A percentile compares a stretch with the other conserved stretches of the same genome.
Evolutionary conservation across 2,888 invertebrate genomes (phyloP).

Genomic region (Mesorhabditis sp.): DNA sequence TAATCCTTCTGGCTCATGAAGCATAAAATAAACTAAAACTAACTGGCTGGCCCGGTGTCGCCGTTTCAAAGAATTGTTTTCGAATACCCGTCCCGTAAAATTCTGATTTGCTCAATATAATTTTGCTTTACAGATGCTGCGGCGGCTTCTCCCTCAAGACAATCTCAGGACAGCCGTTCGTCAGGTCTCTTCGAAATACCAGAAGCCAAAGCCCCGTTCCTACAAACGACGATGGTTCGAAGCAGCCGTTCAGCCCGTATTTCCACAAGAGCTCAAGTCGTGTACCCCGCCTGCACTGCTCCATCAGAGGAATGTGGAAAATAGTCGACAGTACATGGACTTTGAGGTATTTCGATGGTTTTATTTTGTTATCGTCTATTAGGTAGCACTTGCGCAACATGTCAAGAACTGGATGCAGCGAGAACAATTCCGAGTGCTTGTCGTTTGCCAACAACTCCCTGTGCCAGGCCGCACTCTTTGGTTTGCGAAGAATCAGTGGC

Average conservation of each 20-base stretch:
- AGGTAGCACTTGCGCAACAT: conserved; percentile 41
- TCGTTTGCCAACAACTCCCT: conserved; percentile 49
- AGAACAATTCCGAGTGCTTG: conserved; percentile 47
- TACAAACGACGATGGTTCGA: conserved; percentile 47
- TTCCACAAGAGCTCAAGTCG: conserved; percentile 28
- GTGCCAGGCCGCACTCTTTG: conserved; percentile 45
- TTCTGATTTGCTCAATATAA: too few species aligned
- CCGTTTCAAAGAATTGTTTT: too few species aligned
- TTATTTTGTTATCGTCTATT: too few species aligned
- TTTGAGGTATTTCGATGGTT: conserved; percentile 25
- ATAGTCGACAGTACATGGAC: conserved; percentile 38
- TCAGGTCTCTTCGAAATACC: conserved; percentile 50
- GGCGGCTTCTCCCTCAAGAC: too few species aligned
- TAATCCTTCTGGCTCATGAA: too few species aligned
- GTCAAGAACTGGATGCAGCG: conserved; percentile 44
- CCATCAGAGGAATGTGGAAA: conserved; percentile 17
- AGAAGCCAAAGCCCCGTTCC: conserved; percentile 44
- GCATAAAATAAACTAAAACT: too few species aligned
- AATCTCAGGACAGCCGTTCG: conserved; percentile 11
- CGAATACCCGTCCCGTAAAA: too few species aligned
- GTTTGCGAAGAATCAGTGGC: conserved; percentile 48
- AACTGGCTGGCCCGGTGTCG: too few species aligned
- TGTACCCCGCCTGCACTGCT: conserved; percentile 28
- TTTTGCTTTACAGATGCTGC: too few species aligned
- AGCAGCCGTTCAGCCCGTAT: conserved; percentile 40